A percentile compares a stretch with the other conserved stretches of the same genome.
phyloP scores from a whole-genome alignment of 1,140 invertebrate species.

The Goniozus legneri region DNA sequence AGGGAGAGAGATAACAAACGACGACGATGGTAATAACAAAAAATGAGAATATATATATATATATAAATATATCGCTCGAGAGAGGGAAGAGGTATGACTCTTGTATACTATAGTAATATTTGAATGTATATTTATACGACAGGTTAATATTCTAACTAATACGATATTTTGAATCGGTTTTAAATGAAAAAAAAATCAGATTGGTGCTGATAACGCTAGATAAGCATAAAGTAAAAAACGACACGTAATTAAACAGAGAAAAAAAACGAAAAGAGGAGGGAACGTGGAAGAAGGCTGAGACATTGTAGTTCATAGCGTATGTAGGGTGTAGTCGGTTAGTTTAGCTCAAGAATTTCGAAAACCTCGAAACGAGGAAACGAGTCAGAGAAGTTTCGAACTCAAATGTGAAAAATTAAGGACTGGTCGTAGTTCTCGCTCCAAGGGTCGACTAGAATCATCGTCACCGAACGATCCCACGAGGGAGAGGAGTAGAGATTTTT shows the following conservation, averaged over 20 bases:
- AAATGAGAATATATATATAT: too few species aligned
- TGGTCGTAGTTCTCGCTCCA: too few species aligned
- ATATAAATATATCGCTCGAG: conserved; percentile 19
- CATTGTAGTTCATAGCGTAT: conserved; percentile 46
- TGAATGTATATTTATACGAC: conserved; percentile 55
- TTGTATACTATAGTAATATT: conserved; percentile 55
- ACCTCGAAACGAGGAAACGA: conserved; percentile 22
- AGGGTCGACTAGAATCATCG: too few species aligned
- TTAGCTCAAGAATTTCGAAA: conserved; percentile 39
- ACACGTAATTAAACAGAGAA: too few species aligned
- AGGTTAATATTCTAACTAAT: conserved; percentile 50
- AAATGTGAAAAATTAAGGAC: too few species aligned
- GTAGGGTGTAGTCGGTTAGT: conserved; percentile 47
- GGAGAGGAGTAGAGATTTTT: neutral
- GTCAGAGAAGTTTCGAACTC: too few species aligned
- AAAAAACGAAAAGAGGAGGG: conserved; percentile 35
- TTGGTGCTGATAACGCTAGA: conserved; percentile 52
- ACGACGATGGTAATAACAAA: neutral
- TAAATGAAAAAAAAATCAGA: too few species aligned
- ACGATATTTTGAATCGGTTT: conserved; percentile 54
- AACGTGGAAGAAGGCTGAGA: conserved; percentile 54
- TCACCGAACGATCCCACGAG: too few species aligned
- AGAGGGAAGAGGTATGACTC: conserved; percentile 37
- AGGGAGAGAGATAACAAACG: conserved; percentile 3
- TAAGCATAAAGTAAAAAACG: conserved; percentile 30